Evolutionary conservation across 2,797 vertebrate genomes (phyloP), one percentile per base, ranked within the genome.

Genomic region (Pygocentrus nattereri): DNA sequence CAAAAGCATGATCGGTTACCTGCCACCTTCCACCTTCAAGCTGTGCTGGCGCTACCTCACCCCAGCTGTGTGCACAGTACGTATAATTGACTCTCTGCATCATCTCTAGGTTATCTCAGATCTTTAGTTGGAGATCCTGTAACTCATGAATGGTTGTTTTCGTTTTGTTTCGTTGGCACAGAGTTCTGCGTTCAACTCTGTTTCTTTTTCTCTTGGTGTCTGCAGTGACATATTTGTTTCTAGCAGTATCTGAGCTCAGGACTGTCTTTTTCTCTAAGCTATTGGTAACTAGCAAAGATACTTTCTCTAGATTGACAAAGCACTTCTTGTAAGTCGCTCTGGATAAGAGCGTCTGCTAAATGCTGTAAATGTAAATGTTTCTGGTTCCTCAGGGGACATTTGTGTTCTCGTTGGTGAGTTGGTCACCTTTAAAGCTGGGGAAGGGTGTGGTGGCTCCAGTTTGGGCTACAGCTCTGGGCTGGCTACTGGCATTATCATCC

Each of bases 21-120:
- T 11, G 21, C 92, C 93, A 0, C 75, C 88, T 78, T 52, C 79
- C 12, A 19, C 86, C 84, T 94, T 94, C 90, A 89, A 85, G 64
- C 85, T 94, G 81, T 95, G 94, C 90, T 95, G 93, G 94, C 92
- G 90, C 58, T 94, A 91, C 86, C 76, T 94, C 83, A 94, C 93
- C 62, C 94, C 94, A 0, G 79, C 84, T 0, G 88, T 93, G 79
- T 94, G 94, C 89, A 90, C 90, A 0, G 93, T 95, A 88, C 91
- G 94, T 90, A 79, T 31, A n/a, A 38, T 65, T n/a, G 19, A 41
- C 10, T 21, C 8, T 19, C 10, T 5, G 23, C 1, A 19, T 50
- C 47, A 27, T 30, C 15, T 68, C 65, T 65, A 44, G 21, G 2
- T 68, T 68, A 4, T 25, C 2, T 4, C 44, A 25, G 67, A 44